Base-by-base conservation (phyloP, 2,113 vertebrate species). In the Salminus brasiliensis region DNA sequence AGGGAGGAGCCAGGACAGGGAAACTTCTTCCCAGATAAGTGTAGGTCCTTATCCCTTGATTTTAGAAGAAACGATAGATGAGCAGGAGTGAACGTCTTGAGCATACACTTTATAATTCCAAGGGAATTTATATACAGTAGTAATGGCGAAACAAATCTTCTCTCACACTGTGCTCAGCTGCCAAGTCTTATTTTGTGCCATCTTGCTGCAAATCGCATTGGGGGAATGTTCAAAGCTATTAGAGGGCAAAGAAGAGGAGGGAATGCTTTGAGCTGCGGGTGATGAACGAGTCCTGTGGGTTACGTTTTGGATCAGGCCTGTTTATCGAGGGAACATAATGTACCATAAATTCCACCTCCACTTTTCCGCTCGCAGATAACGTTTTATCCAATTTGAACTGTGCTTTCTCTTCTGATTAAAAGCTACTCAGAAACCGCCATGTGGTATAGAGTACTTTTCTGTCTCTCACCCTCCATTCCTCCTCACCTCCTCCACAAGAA, bases 401-500 rank as follows among this genome's bases (percentile, higher is more conserved):
- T 83, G 83, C 88, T 88, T 88, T 87, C 81, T 83, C 60, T 67
- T 74, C 87, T 91, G 88, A 92, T 90, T 91, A 92, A 90, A 92
- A 89, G 85, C 73, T 87, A 88, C 88, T 90, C 81, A 87, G 78
- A 82, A n/a, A 82, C 72, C 63, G 67, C 71, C 80, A 65, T 85
- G 78, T 80, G 77, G 72, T 74, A 36, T 5, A 60, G 60, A 59
- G 68, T 59, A 23, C 74, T 15, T 23, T 71, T 80, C 52, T 74
- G 43, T 59, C 23, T 29, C n/a, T 59, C 18, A 3, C 32, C 25
- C 25, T 75, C 32, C 45, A 80, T 86, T 80, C 60, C 45, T 83
- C 47, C 23, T n/a, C 16, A 59, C 29, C 5, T 32, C 25, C 25
- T 75, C n/a, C 36, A 13, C 25, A 67, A 68, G 32, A 43, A 62